Evolutionary conservation across 2,113 vertebrate genomes (phyloP).

Genomic region (Solea senegalensis): DNA sequence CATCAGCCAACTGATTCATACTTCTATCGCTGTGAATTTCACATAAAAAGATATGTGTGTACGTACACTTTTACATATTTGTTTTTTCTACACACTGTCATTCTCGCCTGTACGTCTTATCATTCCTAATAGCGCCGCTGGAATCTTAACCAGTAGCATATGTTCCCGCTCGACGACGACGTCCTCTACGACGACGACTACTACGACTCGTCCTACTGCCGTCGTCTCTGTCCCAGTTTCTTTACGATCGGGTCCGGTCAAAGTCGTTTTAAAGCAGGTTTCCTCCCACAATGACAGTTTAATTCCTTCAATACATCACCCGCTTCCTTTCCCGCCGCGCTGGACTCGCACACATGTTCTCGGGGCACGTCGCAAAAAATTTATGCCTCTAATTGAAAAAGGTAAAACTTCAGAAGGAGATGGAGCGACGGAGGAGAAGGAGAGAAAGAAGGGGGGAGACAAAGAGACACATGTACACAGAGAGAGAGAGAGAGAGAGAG

Average conservation of each 20-base stretch:
- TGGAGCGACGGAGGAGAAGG: neutral
- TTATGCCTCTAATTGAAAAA: slow-evolving; percentile 64
- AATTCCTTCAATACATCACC: slow-evolving; percentile 70
- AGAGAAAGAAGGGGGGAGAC: neutral
- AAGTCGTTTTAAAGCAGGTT: slow-evolving; percentile 23
- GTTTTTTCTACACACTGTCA: too few species aligned
- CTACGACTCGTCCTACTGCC: neutral
- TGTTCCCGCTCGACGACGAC: slow-evolving; percentile 23
- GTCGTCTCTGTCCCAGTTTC: slow-evolving; percentile 22
- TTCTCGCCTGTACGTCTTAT: too few species aligned
- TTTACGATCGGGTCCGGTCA: slow-evolving; percentile 37
- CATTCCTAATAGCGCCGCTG: slow-evolving; percentile 32
- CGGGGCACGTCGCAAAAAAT: slow-evolving; percentile 35
- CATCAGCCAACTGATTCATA: too few species aligned
- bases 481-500: neutral
- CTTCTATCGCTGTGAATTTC: too few species aligned
- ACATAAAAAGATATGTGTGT: too few species aligned
- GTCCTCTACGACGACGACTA: too few species aligned
- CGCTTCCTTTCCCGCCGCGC: slow-evolving; percentile 46
- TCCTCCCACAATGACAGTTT: slow-evolving; percentile 62
- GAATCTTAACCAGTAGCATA: slow-evolving; percentile 66
- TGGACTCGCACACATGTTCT: slow-evolving; percentile 14
- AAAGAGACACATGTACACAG: neutral
- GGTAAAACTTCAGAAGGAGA: slow-evolving; percentile 16
- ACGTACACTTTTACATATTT: too few species aligned